These are phyloP conservation scores for Volucella inflata DNA, from an alignment of 2,888 invertebrate genomes.

Conservation along the genomic window DNA sequence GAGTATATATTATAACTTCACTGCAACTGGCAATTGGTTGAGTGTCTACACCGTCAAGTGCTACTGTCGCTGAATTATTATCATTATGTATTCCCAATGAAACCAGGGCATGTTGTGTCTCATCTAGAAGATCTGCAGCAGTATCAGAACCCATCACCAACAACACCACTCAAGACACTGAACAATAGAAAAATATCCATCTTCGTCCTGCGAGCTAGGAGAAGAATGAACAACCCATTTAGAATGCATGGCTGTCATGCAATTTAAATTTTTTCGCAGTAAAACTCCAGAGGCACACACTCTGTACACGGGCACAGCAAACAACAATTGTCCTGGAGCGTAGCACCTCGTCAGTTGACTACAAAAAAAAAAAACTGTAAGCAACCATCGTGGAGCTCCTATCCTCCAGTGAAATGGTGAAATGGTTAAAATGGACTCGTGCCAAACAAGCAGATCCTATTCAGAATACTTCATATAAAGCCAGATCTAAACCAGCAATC, in stretches of 20 bases:
- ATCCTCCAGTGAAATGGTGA: background rate
- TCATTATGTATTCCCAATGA: slow-evolving; percentile 48
- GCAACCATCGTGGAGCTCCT: slow-evolving; percentile 29
- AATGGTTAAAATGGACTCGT: slow-evolving; percentile 55
- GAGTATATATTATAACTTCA: slow-evolving; percentile 54
- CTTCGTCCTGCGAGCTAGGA: slow-evolving; percentile 31
- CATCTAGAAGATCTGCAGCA: slow-evolving; percentile 31
- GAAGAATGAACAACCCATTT: slow-evolving; percentile 67
- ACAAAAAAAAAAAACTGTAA: slow-evolving; percentile 10
- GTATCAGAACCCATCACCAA: slow-evolving; percentile 23
- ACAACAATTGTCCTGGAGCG: slow-evolving; percentile 52
- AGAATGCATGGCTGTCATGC: slow-evolving; percentile 71
- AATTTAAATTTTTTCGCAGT: slow-evolving; percentile 60
- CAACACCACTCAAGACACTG: slow-evolving; percentile 57
- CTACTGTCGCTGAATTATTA: slow-evolving; percentile 26
- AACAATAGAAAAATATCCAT: slow-evolving; percentile 40
- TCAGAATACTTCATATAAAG: slow-evolving; percentile 13
- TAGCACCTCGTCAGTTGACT: slow-evolving; percentile 48
- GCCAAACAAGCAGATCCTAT: slow-evolving; percentile 45
- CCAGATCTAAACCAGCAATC: slow-evolving; percentile 50
- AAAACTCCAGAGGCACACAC: background rate
- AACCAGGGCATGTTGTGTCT: slow-evolving; percentile 49
- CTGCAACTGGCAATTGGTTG: slow-evolving; percentile 63
- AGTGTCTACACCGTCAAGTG: slow-evolving; percentile 56
- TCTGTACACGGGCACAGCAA: slow-evolving; percentile 8